phyloP scores from a whole-genome alignment of 2,888 invertebrate genomes.

The Cacoxenus indagator region DNA sequence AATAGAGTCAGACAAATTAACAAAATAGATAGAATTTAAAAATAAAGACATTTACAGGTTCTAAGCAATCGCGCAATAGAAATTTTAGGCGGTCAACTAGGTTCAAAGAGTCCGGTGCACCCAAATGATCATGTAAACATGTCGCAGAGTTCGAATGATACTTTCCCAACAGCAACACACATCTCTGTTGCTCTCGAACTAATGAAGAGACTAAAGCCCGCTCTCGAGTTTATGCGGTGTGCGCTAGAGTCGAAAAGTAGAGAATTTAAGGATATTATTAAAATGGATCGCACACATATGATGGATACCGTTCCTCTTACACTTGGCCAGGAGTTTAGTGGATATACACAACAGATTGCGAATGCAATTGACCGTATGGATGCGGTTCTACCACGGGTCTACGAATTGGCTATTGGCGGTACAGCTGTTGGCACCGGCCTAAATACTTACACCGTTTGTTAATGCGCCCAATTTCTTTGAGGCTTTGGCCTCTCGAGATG shows the following conservation, averaged over 20 bases:
- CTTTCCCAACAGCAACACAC: constrained; percentile 98
- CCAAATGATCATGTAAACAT: constrained; percentile 99
- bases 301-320: constrained; percentile 96
- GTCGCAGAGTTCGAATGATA: constrained; percentile 97
- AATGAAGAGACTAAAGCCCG: constrained; percentile 80
- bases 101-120: constrained; percentile 93
- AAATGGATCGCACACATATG: constrained; percentile 88
- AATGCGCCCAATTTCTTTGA: constrained; percentile 97
- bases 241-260: too few relatives aligned
- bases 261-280: constrained; percentile 90
- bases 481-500: constrained; percentile 93
- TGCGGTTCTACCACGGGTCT: constrained; percentile 83
- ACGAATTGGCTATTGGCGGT: constrained; percentile 92
- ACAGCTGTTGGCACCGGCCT: constrained; percentile 97
- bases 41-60: constrained; percentile 44
- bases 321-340: constrained; percentile 97
- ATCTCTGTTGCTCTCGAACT: constrained; percentile 93
- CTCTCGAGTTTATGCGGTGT: too few relatives aligned
- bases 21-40: background rate
- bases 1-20: background rate
- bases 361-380: constrained; percentile 87
- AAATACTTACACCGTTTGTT: constrained; percentile 89
- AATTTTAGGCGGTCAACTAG: constrained; percentile 87
- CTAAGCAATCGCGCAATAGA: constrained; percentile 90
- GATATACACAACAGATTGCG: constrained; percentile 85